These are phyloP conservation scores for Tinea pellionella DNA, from an alignment of 2,888 invertebrate species.

Conservation along the genomic window DNA sequence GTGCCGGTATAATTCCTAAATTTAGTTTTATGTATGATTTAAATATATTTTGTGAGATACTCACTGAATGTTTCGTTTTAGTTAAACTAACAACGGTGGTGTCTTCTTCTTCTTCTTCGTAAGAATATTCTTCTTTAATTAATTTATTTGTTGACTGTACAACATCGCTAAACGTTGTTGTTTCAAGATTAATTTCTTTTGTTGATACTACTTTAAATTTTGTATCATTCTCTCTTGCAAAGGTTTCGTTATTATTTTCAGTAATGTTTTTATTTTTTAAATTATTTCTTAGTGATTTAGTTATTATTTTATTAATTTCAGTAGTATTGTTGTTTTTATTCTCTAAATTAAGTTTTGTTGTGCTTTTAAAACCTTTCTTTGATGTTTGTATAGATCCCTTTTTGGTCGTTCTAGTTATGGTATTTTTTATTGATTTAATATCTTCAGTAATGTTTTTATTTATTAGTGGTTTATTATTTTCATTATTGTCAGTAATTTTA, in stretches of 20 bases:
- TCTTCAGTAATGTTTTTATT: too few species aligned
- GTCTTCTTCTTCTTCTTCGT: slow-evolving; percentile 5
- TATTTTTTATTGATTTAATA: too few species aligned
- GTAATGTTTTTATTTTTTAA: too few species aligned
- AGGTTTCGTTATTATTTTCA: background rate
- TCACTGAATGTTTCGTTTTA: slow-evolving; percentile 24
- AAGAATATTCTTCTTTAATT: background rate
- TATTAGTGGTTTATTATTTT: too few species aligned
- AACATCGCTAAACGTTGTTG: background rate
- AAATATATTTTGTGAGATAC: slow-evolving; percentile 15
- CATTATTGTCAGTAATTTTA: too few species aligned
- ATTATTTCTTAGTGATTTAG: too few species aligned
- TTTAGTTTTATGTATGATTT: too few species aligned
- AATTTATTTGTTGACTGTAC: background rate
- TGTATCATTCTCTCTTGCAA: background rate
- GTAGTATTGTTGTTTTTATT: too few species aligned
- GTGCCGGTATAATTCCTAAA: too few species aligned
- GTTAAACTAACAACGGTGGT: slow-evolving; percentile 10
- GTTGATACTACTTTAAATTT: background rate
- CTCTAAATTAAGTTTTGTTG: background rate
- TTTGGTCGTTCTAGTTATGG: too few species aligned
- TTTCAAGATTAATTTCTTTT: background rate
- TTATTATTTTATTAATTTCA: too few species aligned
- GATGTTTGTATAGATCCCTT: slow-evolving; percentile 17
- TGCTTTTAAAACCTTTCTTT: slow-evolving; percentile 12